Base-by-base conservation (phyloP, 2,113 vertebrate species). In the Spheniscus mendiculus region DNA sequence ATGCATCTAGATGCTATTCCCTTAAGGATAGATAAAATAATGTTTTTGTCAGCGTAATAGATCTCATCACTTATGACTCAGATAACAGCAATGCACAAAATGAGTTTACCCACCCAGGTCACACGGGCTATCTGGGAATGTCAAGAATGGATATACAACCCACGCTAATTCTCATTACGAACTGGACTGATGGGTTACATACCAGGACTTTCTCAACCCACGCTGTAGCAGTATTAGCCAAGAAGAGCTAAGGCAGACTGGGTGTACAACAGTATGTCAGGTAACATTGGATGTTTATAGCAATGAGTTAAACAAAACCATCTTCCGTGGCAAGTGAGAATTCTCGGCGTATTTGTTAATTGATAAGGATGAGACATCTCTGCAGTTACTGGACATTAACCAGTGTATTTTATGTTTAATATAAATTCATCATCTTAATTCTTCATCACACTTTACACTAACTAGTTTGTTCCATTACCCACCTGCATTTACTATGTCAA, bases 81-180 rank as follows among this genome's bases (percentile, higher is more conserved):
- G 78, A 3, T 8, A 73, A 77, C 16, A 90, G 47, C 70, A 83
- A 44, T 11, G 52, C 0, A 1, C 38, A 67, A n/a, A 76, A 69
- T 53, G 10, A 47, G 18, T 74, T 93, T 95, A 63, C 58, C 62
- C n/a, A 53, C 66, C 30, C 62, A 72, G 78, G 53, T 78, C 45
- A 71, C 4, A 0, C 0, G 0, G 83, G n/a, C 25, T 72, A 38
- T 65, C 76, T 3, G 11, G 84, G 81, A 82, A 91, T 20, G 70
- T 25, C 50, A 83, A 55, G 65, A 83, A 80, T 26, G 34, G 53
- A 52, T 56, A 18, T 9, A 27, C 13, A 83, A 70, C 15, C 27
- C 40, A 10, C 53, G 44, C 14, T 91, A 32, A 53, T 62, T 70
- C 49, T 38, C 19, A 42, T 40, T 40, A 2, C 0, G 8, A 93